Evolutionary conservation across 2,113 vertebrate species (phyloP).

Genomic region (Psilopogon haemacephalus): DNA sequence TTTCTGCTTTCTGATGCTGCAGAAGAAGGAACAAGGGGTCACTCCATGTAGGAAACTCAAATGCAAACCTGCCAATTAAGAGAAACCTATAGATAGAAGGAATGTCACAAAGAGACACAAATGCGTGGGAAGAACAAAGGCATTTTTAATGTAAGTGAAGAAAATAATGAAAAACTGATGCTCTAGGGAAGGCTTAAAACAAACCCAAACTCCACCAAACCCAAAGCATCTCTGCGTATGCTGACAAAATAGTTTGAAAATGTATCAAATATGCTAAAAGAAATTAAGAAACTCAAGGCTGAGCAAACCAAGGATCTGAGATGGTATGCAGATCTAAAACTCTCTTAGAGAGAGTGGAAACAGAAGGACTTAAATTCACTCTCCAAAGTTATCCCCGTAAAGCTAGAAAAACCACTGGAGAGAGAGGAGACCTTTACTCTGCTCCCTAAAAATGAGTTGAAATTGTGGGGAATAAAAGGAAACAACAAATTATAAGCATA

Average conservation of each 20-base stretch:
- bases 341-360: background rate
- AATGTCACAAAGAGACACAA: slow-evolving; percentile 45
- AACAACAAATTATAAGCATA: background rate
- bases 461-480: background rate
- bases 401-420: background rate
- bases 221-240: background rate
- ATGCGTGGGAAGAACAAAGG: slow-evolving; percentile 20
- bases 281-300: background rate
- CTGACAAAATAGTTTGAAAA: background rate
- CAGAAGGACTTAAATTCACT: background rate
- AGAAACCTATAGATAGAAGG: slow-evolving; percentile 54
- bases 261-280: background rate
- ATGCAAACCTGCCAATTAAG: slow-evolving; percentile 74
- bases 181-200: background rate
- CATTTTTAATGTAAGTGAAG: slow-evolving; percentile 17
- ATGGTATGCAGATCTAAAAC: background rate
- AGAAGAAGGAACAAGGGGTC: slow-evolving; percentile 64
- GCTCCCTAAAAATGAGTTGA: background rate
- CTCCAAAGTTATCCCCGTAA: background rate
- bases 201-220: background rate
- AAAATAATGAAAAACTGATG: slow-evolving; percentile 1
- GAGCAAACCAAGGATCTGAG: background rate
- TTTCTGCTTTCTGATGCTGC: slow-evolving; percentile 71
- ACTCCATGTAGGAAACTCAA: slow-evolving; percentile 64
- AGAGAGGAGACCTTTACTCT: background rate